A percentile compares a stretch with the other conserved stretches of the same genome.
Conservation (phyloP, 2,888 invertebrate species). For the Cerastis rubricosa region DNA sequence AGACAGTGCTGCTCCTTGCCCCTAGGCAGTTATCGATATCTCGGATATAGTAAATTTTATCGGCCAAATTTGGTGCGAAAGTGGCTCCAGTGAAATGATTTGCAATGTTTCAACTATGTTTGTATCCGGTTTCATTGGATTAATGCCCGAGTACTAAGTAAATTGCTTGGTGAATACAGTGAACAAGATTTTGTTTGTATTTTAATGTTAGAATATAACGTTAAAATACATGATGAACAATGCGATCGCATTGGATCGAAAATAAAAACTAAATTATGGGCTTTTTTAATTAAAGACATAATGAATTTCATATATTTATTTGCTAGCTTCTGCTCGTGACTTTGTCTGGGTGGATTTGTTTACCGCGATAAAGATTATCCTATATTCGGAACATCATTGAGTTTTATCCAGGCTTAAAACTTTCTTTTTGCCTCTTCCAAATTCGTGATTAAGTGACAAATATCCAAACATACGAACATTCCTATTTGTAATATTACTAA, state of each 20-base stretch:
- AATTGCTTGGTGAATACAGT: slow-evolving; percentile 40
- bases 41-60: slow-evolving; percentile 57
- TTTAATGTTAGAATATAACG: neutral
- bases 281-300: neutral
- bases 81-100: slow-evolving; percentile 45
- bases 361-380: neutral
- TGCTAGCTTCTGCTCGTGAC: neutral
- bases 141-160: slow-evolving; percentile 47
- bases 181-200: slow-evolving; percentile 19
- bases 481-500: neutral
- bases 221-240: too few species aligned
- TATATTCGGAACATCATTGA: neutral
- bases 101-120: slow-evolving; percentile 52
- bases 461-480: neutral
- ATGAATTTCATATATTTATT: neutral
- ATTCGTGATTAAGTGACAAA: neutral
- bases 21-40: slow-evolving; percentile 77
- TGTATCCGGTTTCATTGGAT: slow-evolving; percentile 39
- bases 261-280: too few species aligned
- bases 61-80: slow-evolving; percentile 46
- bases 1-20: slow-evolving; percentile 73
- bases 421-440: neutral
- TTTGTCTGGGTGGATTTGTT: neutral
- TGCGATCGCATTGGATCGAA: neutral
- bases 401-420: neutral